phyloP scores from a whole-genome alignment of 1,140 invertebrate genomes.

The Thaumatotibia leucotreta region DNA sequence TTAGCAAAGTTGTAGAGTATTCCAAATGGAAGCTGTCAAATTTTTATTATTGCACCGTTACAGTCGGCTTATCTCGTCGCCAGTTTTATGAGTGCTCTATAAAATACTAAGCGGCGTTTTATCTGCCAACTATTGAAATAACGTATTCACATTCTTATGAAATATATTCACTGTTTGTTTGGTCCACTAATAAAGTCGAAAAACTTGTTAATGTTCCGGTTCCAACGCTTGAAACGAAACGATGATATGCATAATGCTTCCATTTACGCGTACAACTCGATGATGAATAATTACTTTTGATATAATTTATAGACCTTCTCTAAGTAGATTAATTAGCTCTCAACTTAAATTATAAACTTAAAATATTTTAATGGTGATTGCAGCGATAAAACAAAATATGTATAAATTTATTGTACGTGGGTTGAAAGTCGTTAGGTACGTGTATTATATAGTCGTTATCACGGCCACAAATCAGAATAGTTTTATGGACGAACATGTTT shows the following conservation, averaged over 20 bases:
- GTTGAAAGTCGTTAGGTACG: slow-evolving; percentile 11
- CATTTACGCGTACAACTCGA: slow-evolving; percentile 58
- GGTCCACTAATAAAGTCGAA: slow-evolving; percentile 38
- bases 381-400: slow-evolving; percentile 12
- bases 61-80: slow-evolving; percentile 30
- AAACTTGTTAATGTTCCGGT: slow-evolving; percentile 53
- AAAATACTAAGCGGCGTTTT: slow-evolving; percentile 61
- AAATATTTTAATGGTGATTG: slow-evolving; percentile 40
- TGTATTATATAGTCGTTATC: slow-evolving; percentile 7
- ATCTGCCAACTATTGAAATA: slow-evolving; percentile 59
- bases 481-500: neutral
- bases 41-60: slow-evolving; percentile 54
- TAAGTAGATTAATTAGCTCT: slow-evolving; percentile 54
- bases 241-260: slow-evolving; percentile 57
- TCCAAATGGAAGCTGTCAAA: slow-evolving; percentile 42
- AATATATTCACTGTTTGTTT: slow-evolving; percentile 51
- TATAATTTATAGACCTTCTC: slow-evolving; percentile 56
- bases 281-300: slow-evolving; percentile 61
- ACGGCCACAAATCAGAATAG: slow-evolving; percentile 9
- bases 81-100: slow-evolving; percentile 62
- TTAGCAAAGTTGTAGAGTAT: neutral
- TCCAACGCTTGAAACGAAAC: slow-evolving; percentile 58
- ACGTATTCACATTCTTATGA: slow-evolving; percentile 59
- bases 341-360: slow-evolving; percentile 41
- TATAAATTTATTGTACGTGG: slow-evolving; percentile 13